These are phyloP conservation scores for Dolichoris vasculosae DNA, from an alignment of 1,140 invertebrate genomes.

Conservation along the genomic window DNA sequence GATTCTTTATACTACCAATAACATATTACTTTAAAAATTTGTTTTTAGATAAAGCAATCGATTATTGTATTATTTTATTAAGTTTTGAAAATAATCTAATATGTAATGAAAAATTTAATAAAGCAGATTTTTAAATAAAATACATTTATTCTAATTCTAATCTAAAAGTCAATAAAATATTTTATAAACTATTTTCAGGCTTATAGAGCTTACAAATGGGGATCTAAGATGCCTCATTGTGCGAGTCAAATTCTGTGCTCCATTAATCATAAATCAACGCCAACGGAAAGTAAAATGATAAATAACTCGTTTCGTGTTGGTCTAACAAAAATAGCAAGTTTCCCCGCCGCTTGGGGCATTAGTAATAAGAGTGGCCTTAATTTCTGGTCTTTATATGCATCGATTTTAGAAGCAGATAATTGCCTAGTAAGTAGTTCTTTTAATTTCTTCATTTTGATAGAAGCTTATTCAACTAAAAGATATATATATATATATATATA, in stretches of 20 bases:
- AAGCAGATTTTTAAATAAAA: no score
- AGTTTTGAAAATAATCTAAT: no score
- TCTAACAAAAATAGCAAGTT: constrained; percentile 83
- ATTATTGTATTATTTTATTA: no score
- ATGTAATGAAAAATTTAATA: no score
- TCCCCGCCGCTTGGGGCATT: constrained; percentile 81
- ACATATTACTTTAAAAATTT: no score
- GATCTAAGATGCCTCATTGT: constrained; percentile 80
- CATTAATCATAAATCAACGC: constrained; percentile 78
- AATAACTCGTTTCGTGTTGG: constrained; percentile 68
- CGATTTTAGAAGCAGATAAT: constrained; percentile 77
- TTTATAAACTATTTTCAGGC: constrained; percentile 63
- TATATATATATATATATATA: no score
- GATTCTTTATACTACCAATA: no score
- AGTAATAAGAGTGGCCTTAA: constrained; percentile 78
- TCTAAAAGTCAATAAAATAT: not conserved
- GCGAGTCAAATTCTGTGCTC: constrained; percentile 85
- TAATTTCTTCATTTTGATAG: no score
- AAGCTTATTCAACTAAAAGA: no score
- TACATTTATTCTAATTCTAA: no score
- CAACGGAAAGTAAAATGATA: constrained; percentile 56
- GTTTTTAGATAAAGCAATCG: no score
- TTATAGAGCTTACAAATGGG: constrained; percentile 84
- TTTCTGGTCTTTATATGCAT: constrained; percentile 80
- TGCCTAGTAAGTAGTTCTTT: constrained; percentile 75